A percentile compares a stretch with the other conserved stretches of the same genome.
Evolutionary conservation across 2,888 invertebrate genomes (phyloP).

Genomic region (Hedychridium roseum): DNA sequence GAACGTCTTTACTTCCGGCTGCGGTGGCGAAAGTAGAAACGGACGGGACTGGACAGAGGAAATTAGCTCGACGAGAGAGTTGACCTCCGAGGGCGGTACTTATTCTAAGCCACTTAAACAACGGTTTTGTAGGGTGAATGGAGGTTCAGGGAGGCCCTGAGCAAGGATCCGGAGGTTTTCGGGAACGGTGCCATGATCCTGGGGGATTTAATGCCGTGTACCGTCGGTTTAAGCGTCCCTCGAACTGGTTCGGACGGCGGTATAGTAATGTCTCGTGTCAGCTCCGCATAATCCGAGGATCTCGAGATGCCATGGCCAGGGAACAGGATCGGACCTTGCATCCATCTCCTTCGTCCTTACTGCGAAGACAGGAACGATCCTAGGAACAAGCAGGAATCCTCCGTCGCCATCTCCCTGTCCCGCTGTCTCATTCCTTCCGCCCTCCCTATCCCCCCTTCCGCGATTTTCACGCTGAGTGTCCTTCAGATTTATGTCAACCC

Average conservation of each 20-base stretch:
- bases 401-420: background rate
- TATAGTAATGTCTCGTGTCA: slow-evolving; percentile 53
- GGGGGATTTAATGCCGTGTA: slow-evolving; percentile 48
- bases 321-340: slow-evolving; percentile 52
- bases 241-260: slow-evolving; percentile 21
- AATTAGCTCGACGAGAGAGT: slow-evolving; percentile 29
- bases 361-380: slow-evolving; percentile 28
- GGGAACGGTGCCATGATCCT: slow-evolving; percentile 38
- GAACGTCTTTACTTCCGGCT: no score
- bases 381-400: slow-evolving; percentile 31
- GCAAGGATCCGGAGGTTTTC: slow-evolving; percentile 35
- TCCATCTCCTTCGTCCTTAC: slow-evolving; percentile 26
- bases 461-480: slow-evolving; percentile 16
- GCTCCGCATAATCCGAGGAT: slow-evolving; percentile 54
- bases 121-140: slow-evolving; percentile 29
- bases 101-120: slow-evolving; percentile 47
- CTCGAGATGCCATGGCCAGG: slow-evolving; percentile 52
- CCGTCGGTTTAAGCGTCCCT: slow-evolving; percentile 37
- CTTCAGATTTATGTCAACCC: slow-evolving; percentile 10
- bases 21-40: no score
- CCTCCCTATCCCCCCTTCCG: background rate
- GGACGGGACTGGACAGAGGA: slow-evolving; percentile 22
- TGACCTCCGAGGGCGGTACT: slow-evolving; percentile 34
- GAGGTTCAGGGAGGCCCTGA: no score
- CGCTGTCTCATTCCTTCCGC: background rate